Evolutionary conservation across 2,888 invertebrate genomes (phyloP), one percentile per base, ranked within the genome.

Genomic region (Mimumesa dahlbomi): DNA sequence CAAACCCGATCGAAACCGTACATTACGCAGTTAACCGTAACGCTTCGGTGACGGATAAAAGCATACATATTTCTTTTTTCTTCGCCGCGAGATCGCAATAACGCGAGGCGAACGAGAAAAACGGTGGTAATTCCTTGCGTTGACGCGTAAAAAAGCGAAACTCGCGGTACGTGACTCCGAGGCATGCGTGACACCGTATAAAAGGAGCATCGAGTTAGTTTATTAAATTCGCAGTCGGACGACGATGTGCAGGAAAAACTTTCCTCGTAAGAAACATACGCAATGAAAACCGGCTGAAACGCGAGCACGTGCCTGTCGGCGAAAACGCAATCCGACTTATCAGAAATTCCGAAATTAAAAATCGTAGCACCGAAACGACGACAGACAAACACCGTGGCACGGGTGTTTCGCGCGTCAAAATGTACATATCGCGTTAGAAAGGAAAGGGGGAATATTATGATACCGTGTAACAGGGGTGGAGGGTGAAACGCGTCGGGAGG

Each of bases 61-160:
- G 9, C 9, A 9, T 29, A n/a, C n/a, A 7, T 34, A 34, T 34
- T 34, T 34, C 34, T 0, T n/a, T 34, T 34, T 34, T 50, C 53
- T 43, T 65, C 50, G n/a, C 57, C 64, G 6, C 18, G 18, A 42
- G 4, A 52, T 64, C 42, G 22, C 42, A 49, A 63, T 57, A 49
- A 34, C 16, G 18, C 25, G 42, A 31, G 7, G 21, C 40, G 1
- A 21, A 18, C n/a, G 38, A 48, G 56, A 25, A 29, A 46, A 29
- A 54, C 54, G 11, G 9, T 9, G 19, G 36, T 19, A 46, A 46
- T 46, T 19, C 29, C 38, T 18, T 25, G 45, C 16, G 16, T 2
- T 52, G 31, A 9, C 40, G 34, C 40, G 22, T 40, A 54, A 62
- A 54, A 62, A 62, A 54, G n/a, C n/a, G n/a, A 49, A 34, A 5